These are phyloP conservation scores for Drosophila busckii DNA, from an alignment of 1,140 invertebrate genomes.

Conservation along the genomic window DNA sequence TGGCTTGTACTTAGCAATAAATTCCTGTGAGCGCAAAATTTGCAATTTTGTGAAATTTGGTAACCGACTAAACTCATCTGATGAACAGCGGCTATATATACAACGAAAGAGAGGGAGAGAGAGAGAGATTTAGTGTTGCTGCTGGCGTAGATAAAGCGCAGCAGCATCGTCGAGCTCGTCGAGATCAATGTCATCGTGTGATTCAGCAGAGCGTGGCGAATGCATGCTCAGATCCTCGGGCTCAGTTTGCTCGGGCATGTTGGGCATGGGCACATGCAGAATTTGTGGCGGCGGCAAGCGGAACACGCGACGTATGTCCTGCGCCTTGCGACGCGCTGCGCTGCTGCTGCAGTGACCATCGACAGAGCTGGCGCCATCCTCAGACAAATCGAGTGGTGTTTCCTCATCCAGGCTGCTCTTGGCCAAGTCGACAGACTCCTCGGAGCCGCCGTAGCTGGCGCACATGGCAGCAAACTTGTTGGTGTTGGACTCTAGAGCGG, in stretches of 20 bases:
- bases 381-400: constrained; percentile 64
- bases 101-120: not conserved
- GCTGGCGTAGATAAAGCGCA: constrained; percentile 67
- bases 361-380: constrained; percentile 60
- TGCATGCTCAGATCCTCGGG: constrained; percentile 90
- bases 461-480: constrained; percentile 64
- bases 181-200: constrained; percentile 66
- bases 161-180: constrained; percentile 77
- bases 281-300: constrained; percentile 70
- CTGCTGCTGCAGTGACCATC: constrained; percentile 54
- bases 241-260: constrained; percentile 88
- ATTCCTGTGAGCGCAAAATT: constrained; percentile 58
- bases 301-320: constrained; percentile 80
- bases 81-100: constrained; percentile 38
- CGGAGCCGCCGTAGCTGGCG: constrained; percentile 61
- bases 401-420: constrained; percentile 54
- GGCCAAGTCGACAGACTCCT: constrained; percentile 66
- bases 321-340: constrained; percentile 78
- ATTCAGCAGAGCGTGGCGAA: constrained; percentile 61
- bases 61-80: constrained; percentile 49
- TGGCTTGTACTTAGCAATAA: constrained; percentile 68
- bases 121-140: constrained; percentile 22
- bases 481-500: constrained; percentile 40
- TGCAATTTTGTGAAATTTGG: constrained; percentile 23
- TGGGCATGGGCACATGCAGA: constrained; percentile 63